Conservation (phyloP, 2,888 invertebrate genomes). For the Rotaria socialis region DNA sequence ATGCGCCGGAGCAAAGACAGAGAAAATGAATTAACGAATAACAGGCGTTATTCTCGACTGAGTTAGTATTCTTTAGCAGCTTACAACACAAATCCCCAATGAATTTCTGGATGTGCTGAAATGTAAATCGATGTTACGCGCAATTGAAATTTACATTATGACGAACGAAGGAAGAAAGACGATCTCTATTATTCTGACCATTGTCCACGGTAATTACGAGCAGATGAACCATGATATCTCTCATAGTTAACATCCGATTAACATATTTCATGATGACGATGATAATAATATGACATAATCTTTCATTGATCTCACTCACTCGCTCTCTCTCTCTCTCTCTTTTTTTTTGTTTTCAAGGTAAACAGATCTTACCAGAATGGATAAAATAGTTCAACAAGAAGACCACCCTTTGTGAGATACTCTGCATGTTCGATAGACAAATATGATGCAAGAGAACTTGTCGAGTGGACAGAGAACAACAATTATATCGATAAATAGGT, state of each 20-base stretch:
- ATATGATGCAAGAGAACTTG: constrained; percentile 13
- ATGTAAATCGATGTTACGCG: neutral
- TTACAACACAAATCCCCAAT: neutral
- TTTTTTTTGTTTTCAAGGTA: neutral
- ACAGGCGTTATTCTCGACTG: neutral
- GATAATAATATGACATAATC: neutral
- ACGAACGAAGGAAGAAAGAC: neutral
- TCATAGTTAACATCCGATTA: neutral
- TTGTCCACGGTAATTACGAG: neutral
- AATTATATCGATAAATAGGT: neutral
- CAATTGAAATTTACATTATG: neutral
- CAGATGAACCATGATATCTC: neutral
- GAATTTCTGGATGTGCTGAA: neutral
- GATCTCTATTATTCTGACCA: neutral
- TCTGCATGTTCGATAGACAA: neutral
- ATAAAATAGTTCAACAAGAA: neutral
- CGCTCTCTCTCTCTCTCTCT: no score
- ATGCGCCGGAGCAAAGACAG: neutral
- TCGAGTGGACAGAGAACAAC: neutral
- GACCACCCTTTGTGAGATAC: neutral
- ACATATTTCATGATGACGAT: neutral
- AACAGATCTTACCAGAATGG: neutral
- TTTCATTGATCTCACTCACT: neutral
- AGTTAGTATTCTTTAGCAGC: neutral
- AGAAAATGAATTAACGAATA: neutral